These are phyloP conservation scores for Peromyscus attwateri DNA, from an alignment of 2,797 vertebrate species.

Conservation along the genomic window DNA sequence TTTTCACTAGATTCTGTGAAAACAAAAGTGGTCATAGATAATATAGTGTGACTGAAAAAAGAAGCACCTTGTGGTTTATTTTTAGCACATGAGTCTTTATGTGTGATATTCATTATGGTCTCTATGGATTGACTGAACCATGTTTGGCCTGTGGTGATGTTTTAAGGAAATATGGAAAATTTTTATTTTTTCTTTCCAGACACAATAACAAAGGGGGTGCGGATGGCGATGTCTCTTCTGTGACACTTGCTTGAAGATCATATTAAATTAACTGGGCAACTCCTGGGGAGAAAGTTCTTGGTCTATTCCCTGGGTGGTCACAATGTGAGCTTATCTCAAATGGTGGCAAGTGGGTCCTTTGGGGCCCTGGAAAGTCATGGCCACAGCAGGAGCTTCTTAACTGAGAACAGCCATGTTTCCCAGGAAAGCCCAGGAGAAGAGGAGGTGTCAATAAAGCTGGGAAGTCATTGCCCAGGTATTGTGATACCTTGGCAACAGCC, in stretches of 20 bases:
- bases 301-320: background rate
- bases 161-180: background rate
- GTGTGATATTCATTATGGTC: background rate
- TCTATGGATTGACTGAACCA: background rate
- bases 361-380: background rate
- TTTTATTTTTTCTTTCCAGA: background rate
- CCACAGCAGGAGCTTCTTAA: background rate
- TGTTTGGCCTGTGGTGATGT: background rate
- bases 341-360: background rate
- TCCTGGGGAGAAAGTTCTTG: background rate
- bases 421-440: slow-evolving; percentile 26
- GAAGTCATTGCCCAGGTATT: background rate
- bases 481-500: background rate
- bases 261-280: background rate
- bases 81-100: background rate
- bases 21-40: background rate
- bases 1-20: background rate
- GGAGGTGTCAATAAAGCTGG: background rate
- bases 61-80: background rate
- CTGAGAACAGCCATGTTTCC: background rate
- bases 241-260: background rate
- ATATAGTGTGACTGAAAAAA: background rate
- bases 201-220: background rate
- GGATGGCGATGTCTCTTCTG: background rate
- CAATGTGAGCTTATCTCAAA: background rate